Evolutionary conservation across 1,140 invertebrate genomes (phyloP).

Genomic region (Pogonomyrmex californicus): DNA sequence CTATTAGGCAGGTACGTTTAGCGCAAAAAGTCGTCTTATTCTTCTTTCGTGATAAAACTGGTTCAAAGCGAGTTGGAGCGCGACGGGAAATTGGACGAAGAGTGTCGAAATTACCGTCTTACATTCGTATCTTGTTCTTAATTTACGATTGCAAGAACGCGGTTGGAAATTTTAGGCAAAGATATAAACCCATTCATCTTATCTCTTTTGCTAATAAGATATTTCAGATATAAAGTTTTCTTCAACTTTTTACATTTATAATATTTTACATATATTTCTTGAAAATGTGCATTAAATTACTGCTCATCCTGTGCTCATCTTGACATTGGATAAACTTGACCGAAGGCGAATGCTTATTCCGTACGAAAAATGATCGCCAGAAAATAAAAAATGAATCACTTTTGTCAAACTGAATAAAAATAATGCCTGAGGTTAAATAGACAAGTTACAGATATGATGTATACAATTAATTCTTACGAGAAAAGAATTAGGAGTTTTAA

Average conservation of each 20-base stretch:
- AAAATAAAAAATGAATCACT: conserved; percentile 3
- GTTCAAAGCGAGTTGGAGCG: neutral
- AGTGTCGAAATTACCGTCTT: neutral
- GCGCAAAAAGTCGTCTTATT: neutral
- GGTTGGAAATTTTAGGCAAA: neutral
- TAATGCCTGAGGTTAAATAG: neutral
- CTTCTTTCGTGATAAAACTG: neutral
- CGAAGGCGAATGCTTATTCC: neutral
- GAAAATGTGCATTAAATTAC: neutral
- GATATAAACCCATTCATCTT: neutral
- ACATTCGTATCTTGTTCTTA: neutral
- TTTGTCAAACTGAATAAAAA: neutral
- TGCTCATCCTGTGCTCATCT: neutral
- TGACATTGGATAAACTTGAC: neutral
- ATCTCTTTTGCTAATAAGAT: neutral
- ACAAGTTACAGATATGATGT: neutral
- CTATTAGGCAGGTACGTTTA: conserved; percentile 21
- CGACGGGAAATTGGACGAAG: neutral
- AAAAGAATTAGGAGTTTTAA: neutral
- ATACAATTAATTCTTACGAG: neutral
- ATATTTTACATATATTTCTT: neutral
- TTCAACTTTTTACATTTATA: neutral
- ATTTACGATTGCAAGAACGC: neutral
- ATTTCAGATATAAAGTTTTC: neutral
- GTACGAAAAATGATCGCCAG: neutral